Base-by-base conservation (phyloP, 2,113 vertebrate genomes). In the Turnix velox region DNA sequence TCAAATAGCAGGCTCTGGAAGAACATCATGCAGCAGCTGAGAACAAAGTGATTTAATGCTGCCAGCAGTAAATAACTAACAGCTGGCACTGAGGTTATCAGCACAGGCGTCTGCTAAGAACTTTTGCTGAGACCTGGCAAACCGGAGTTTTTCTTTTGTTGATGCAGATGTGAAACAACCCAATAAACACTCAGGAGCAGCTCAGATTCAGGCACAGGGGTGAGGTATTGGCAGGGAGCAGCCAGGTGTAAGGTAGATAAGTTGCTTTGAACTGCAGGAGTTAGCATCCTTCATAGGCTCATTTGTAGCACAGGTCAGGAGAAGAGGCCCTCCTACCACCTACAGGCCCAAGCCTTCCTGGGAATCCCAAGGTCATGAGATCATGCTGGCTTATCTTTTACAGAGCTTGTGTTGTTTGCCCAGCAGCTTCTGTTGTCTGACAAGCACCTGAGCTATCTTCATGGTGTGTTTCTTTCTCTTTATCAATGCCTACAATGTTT, bases 381-480 rank as follows among this genome's bases (percentile, higher is more conserved):
- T 77, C 63, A 20, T 4, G 1, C 23, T 18, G n/a, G 4, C 30
- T 28, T n/a, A 88, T 69, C 63, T 58, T 35, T 37, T 3, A 0
- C 51, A 66, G 45, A 62, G 42, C n/a, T 51, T 6, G 6, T 20
- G 61, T 9, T 28, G 58, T 80, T 93, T 94, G 77, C 35, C 33
- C 33, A 16, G 42, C 7, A 54, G 28, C 35, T 84, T 80, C 83
- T 84, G 76, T 43, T 74, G 35, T 27, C n/a, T 86, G 52, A 65
- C 63, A 84, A 31, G 27, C 81, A 93, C 52, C 87, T 89, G 69
- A 92, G 33, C 52, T 71, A 78, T 51, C 68, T 12, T 42, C 22
- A 24, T 2, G 3, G 2, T 11, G 6, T 61, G 40, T 82, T 91
- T 75, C 33, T 72, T 87, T 93, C 43, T 37, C 31, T 82, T 75